Base-by-base conservation (phyloP, 2,113 vertebrate species). In the Pelecanus crispus region DNA sequence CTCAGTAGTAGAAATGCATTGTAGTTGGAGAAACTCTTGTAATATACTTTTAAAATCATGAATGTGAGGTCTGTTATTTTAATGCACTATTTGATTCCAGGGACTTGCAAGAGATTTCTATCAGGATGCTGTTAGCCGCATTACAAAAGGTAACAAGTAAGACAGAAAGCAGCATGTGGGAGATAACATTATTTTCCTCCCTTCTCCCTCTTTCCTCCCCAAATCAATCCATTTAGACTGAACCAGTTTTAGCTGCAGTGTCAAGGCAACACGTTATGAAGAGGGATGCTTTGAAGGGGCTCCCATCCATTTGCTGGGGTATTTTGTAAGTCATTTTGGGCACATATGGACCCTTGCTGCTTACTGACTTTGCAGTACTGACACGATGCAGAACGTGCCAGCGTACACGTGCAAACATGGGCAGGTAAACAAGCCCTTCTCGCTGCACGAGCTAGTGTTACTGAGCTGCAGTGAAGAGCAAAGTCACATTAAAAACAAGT, bases 351-450 rank as follows among this genome's bases (percentile, higher is more conserved):
- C 36, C 55, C 55, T 75, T 44, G 16, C 13, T 71, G 17, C 78
- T 38, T 19, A 16, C 58, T 56, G 86, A 36, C 45, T 70, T 42
- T 55, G 71, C 62, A 38, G 72, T 13, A 56, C 16, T 47, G 77
- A 67, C 45, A 34, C 0, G 2, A 77, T 32, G 40, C 45, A 77
- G 84, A 78, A 47, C 31, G 5, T 6, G 72, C 58, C 63, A 55
- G 49, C 3, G 9, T 22, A 55, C 45, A 21, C 0, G 1, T 89
- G 61, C 44, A 71, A 52, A 52, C 17, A 15, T 1, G 1, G 45
- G 32, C 1, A 7, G 52, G 34, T 34, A 47, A 72, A 40, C 58
- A 66, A 50, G 44, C 36, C 31, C 47, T 87, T 81, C 49, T 40
- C 1, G 0, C 32, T 42, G 29, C 52, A 71, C 13, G 13, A 82